These are phyloP conservation scores for Nasonia vitripennis DNA, from an alignment of 1,140 invertebrate genomes.

Conservation along the genomic window DNA sequence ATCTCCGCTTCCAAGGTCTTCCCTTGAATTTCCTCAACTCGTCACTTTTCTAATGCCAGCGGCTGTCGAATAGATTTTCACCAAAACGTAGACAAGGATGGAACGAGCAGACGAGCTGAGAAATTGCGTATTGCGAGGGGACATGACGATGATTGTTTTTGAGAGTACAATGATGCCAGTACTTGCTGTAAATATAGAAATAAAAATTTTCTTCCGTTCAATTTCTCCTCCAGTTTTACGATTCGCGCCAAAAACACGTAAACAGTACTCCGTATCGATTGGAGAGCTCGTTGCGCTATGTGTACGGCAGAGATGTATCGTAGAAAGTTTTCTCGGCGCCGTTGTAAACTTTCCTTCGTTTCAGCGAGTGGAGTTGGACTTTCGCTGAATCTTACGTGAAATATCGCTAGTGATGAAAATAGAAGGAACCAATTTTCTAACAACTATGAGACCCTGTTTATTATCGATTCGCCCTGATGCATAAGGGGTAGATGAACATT, in stretches of 20 bases:
- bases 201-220: conserved; percentile 41
- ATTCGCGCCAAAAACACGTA: conserved; percentile 3
- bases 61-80: background rate
- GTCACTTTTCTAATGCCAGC: background rate
- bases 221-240: conserved; percentile 12
- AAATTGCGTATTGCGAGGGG: background rate
- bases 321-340: conserved; percentile 38
- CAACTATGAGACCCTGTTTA: conserved; percentile 27
- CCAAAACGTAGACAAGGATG: background rate
- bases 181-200: conserved; percentile 51
- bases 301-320: background rate
- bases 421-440: background rate
- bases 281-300: background rate
- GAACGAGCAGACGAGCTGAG: background rate
- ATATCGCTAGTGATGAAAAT: background rate
- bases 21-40: conserved; percentile 62
- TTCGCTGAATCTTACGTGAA: conserved; percentile 31
- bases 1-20: conserved; percentile 66
- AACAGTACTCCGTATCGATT: background rate
- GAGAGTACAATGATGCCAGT: conserved; percentile 33
- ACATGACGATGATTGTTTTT: background rate
- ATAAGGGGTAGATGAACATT: background rate
- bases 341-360: conserved; percentile 20
- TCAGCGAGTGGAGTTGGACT: background rate
- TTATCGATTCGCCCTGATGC: background rate